Percentiles rank a stretch among this genome's conserved stretches.
Evolutionary conservation across 2,113 vertebrate species (phyloP).

Genomic region (Zosterops pallidus): DNA sequence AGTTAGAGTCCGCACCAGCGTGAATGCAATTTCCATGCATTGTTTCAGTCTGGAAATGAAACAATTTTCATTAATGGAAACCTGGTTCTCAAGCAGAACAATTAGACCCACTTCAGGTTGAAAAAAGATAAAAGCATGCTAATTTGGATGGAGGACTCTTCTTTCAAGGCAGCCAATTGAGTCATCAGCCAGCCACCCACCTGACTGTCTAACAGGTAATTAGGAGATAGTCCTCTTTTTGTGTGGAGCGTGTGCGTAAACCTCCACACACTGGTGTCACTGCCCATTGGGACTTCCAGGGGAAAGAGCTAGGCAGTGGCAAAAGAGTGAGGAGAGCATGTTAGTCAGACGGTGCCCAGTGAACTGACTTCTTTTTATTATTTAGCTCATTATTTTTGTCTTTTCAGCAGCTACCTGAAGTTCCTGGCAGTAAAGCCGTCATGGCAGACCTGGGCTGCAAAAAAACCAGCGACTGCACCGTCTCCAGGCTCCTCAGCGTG

Average conservation of each 20-base stretch:
- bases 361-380: background rate
- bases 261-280: constrained; percentile 75
- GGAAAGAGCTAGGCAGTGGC: constrained; percentile 50
- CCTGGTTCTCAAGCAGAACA: constrained; percentile 79
- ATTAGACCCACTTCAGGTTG: constrained; percentile 82
- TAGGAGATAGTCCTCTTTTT: constrained; percentile 75
- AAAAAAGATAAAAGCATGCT: constrained; percentile 84
- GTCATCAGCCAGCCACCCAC: constrained; percentile 74
- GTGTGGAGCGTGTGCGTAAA: constrained; percentile 42
- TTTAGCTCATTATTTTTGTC: constrained; percentile 30
- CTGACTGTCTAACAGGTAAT: constrained; percentile 78
- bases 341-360: background rate
- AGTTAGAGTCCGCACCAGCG: constrained; percentile 41
- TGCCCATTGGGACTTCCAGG: constrained; percentile 71
- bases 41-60: constrained; percentile 76
- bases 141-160: constrained; percentile 83
- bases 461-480: constrained; percentile 71
- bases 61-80: constrained; percentile 84
- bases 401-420: constrained; percentile 56
- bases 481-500: constrained; percentile 87
- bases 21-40: constrained; percentile 74
- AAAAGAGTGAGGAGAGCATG: constrained; percentile 22
- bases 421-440: constrained; percentile 22
- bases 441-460: constrained; percentile 68
- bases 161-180: constrained; percentile 80